A percentile compares a stretch with the other conserved stretches of the same genome.
phyloP scores from a whole-genome alignment of 2,888 invertebrate species.

The Encarsia formosa region DNA sequence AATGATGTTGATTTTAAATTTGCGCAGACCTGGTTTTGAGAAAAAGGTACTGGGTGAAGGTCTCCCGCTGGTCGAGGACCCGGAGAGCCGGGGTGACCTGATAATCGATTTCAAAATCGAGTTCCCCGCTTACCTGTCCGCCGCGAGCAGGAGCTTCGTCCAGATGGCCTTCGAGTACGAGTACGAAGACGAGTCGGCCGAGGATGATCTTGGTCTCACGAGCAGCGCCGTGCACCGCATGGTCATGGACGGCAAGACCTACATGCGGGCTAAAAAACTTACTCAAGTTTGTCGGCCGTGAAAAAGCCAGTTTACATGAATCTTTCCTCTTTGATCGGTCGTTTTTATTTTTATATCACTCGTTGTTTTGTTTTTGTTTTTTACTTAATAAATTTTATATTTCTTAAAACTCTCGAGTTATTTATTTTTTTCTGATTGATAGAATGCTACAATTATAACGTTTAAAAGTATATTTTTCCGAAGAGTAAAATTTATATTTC shows the following conservation, averaged over 20 bases:
- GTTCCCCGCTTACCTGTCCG: conserved; percentile 57
- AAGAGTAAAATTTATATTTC: too few species aligned
- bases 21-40: conserved; percentile 60
- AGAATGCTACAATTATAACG: too few species aligned
- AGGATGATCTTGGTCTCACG: background rate
- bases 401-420: too few species aligned
- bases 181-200: background rate
- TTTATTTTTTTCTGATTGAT: too few species aligned
- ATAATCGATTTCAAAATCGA: conserved; percentile 64
- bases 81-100: conserved; percentile 64
- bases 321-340: conserved; percentile 3
- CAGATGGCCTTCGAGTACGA: conserved; percentile 37
- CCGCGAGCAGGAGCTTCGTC: conserved; percentile 49
- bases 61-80: conserved; percentile 63
- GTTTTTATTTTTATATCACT: too few species aligned
- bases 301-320: background rate
- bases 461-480: too few species aligned
- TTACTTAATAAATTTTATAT: too few species aligned
- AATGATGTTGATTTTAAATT: too few species aligned
- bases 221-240: background rate
- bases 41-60: conserved; percentile 72
- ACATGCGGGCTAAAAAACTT: conserved; percentile 14
- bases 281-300: conserved; percentile 12
- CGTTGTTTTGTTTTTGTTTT: too few species aligned
- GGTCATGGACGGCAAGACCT: conserved; percentile 14